phyloP scores from a whole-genome alignment of 1,140 invertebrate species.

The Olivierus martensii region DNA sequence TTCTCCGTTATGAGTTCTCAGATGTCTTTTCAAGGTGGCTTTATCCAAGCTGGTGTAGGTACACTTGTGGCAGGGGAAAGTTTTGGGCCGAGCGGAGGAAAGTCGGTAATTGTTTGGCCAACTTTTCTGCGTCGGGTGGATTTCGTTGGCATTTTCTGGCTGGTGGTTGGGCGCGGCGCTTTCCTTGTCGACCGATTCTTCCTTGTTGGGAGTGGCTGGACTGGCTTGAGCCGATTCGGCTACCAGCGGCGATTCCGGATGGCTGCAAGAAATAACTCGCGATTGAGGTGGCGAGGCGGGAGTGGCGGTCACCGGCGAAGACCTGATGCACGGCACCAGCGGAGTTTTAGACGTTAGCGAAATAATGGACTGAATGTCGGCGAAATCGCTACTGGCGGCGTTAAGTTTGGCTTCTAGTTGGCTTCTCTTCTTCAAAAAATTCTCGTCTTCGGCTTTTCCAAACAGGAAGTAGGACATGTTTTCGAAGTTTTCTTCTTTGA shows the following conservation, averaged over 20 bases:
- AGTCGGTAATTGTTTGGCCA: no score
- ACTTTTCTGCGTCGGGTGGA: no score
- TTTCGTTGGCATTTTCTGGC: no score
- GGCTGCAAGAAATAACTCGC: neutral
- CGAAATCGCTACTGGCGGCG: conserved; percentile 36
- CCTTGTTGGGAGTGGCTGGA: no score
- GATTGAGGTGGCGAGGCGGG: conserved; percentile 15
- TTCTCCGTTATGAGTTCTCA: conserved; percentile 87
- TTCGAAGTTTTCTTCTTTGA: conserved; percentile 9
- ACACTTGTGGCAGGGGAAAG: conserved; percentile 82
- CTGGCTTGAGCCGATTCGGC: conserved; percentile 20
- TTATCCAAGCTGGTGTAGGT: conserved; percentile 77
- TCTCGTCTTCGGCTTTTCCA: conserved; percentile 4
- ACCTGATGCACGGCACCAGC: conserved; percentile 29
- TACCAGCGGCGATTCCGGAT: conserved; percentile 18
- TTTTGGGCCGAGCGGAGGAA: no score
- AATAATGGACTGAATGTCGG: conserved; percentile 66
- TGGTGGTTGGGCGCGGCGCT: neutral
- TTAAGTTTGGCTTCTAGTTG: no score
- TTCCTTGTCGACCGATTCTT: no score
- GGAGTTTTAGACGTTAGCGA: conserved; percentile 51
- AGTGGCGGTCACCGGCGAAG: conserved; percentile 17
- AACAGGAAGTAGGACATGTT: conserved; percentile 10
- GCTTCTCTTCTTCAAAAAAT: neutral
- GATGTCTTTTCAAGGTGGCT: conserved; percentile 69